These are phyloP conservation scores for Aromia moschata DNA, from an alignment of 2,888 invertebrate genomes.

Conservation along the genomic window DNA sequence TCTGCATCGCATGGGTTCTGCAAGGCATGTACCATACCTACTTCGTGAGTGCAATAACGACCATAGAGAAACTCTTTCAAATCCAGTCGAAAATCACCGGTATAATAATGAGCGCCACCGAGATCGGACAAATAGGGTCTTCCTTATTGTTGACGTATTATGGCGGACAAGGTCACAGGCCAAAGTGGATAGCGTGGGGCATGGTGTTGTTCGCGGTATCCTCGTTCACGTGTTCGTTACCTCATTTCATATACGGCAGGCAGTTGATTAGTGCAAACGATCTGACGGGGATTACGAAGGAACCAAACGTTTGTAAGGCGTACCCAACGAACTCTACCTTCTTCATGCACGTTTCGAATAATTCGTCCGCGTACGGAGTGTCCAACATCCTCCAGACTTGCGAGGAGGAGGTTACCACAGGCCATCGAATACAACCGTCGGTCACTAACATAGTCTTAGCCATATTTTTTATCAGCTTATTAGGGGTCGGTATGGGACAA, in stretches of 20 bases:
- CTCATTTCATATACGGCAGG: constrained; percentile 86
- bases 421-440: constrained; percentile 76
- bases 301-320: constrained; percentile 61
- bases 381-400: constrained; percentile 38
- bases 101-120: constrained; percentile 88
- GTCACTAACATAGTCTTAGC: constrained; percentile 84
- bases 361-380: constrained; percentile 22
- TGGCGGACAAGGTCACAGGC: constrained; percentile 91
- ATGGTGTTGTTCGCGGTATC: constrained; percentile 89
- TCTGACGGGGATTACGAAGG: constrained; percentile 58
- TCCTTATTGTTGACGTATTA: constrained; percentile 88
- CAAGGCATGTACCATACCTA: constrained; percentile 95
- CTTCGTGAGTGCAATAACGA: constrained; percentile 92
- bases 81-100: constrained; percentile 92
- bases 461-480: constrained; percentile 87
- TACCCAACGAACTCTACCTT: constrained; percentile 24
- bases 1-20: constrained; percentile 86
- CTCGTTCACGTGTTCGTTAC: constrained; percentile 86
- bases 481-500: constrained; percentile 91
- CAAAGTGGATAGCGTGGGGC: constrained; percentile 93
- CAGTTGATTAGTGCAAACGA: constrained; percentile 71
- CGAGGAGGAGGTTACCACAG: constrained; percentile 67
- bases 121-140: constrained; percentile 92
- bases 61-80: constrained; percentile 91
- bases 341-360: constrained; percentile 16